phyloP scores from a whole-genome alignment of 2,113 vertebrate species.

The Muscicapa adusta region DNA sequence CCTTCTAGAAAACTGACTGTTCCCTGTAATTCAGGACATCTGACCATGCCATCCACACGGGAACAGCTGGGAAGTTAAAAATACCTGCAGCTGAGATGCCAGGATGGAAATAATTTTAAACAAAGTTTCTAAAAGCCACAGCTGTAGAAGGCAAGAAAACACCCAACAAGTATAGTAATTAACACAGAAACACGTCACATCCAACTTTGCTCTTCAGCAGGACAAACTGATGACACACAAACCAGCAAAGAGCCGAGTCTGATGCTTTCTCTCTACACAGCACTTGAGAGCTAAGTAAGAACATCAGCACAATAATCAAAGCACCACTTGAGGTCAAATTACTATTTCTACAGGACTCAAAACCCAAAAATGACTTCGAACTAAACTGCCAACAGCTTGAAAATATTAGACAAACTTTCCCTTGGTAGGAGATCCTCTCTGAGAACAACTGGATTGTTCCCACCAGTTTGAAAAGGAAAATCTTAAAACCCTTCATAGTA shows the following conservation, averaged over 20 bases:
- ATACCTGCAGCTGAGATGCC: not conserved
- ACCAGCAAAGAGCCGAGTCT: rapidly evolving
- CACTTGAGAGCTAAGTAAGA: not conserved
- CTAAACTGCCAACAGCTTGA: not conserved
- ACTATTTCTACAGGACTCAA: not conserved
- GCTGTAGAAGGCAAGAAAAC: not conserved
- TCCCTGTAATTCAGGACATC: not conserved
- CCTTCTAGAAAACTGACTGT: not conserved
- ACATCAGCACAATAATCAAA: not conserved
- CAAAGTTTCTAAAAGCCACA: not conserved
- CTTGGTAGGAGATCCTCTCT: not conserved
- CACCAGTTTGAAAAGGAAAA: not conserved
- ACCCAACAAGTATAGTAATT: not conserved
- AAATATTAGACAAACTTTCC: not conserved
- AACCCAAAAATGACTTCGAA: not conserved
- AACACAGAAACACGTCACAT: not conserved
- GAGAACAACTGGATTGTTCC: not conserved
- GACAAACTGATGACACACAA: not conserved
- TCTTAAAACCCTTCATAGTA: not conserved
- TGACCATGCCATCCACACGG: rapidly evolving
- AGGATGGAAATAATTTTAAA: not conserved
- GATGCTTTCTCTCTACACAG: not conserved
- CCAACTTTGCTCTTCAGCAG: rapidly evolving
- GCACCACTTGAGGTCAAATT: not conserved
- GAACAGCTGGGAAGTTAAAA: not conserved